phyloP scores from a whole-genome alignment of 2,888 invertebrate genomes.

The Sphaerophoria taeniata region DNA sequence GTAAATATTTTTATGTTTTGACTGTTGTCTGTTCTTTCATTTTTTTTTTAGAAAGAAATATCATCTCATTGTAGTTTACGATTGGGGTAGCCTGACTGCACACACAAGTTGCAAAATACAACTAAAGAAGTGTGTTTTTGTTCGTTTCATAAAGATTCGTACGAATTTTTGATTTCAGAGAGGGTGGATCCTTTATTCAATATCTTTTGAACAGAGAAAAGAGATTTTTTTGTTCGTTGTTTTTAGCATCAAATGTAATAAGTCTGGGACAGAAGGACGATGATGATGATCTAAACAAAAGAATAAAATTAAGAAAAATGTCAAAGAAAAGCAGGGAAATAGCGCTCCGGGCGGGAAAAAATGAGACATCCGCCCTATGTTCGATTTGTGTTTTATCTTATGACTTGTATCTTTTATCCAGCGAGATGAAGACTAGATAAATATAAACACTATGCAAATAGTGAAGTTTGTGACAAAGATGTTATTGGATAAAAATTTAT shows the following conservation, averaged over 20 bases:
- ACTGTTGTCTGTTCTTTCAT: background rate
- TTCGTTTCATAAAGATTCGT: slow-evolving; percentile 11
- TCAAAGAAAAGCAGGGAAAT: slow-evolving; percentile 11
- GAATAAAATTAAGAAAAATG: slow-evolving; percentile 12
- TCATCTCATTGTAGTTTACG: slow-evolving; percentile 37
- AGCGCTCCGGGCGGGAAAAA: slow-evolving; percentile 12
- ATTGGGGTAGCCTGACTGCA: slow-evolving; percentile 4
- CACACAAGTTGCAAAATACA: background rate
- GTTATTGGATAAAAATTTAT: slow-evolving; percentile 4
- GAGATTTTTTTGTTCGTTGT: background rate
- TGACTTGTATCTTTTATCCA: slow-evolving; percentile 33
- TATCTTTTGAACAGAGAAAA: slow-evolving; percentile 8
- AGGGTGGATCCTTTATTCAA: slow-evolving; percentile 14
- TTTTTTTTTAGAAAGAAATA: background rate
- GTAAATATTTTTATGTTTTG: slow-evolving; percentile 18
- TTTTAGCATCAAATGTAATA: slow-evolving; percentile 10
- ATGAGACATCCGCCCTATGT: slow-evolving; percentile 32
- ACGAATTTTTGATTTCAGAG: slow-evolving; percentile 21
- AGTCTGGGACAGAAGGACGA: background rate
- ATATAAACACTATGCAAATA: slow-evolving; percentile 25
- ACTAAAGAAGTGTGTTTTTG: background rate
- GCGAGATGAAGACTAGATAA: background rate
- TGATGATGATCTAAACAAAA: slow-evolving; percentile 15
- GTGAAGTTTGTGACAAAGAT: background rate
- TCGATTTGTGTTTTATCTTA: background rate